Evolutionary conservation across 2,113 vertebrate species (phyloP), one percentile per base, ranked within the genome.

Genomic region (Neogobius melanostomus): DNA sequence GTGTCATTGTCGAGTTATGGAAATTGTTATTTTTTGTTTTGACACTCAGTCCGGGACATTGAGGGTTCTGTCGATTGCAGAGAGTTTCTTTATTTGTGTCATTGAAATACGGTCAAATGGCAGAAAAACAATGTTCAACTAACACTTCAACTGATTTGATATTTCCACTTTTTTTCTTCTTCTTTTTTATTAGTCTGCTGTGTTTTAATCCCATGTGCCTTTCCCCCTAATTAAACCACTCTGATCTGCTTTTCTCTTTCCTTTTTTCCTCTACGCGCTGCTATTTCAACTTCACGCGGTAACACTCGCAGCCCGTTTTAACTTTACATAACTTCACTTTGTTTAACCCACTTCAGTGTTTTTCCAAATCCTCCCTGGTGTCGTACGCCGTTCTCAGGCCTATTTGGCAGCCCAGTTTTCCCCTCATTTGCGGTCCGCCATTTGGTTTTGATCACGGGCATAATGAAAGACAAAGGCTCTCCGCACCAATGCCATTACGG

Each of bases 401-500:
- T 82, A 76, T 75, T 51, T 53, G 63, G 46, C 52, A 36, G 68
- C 60, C 75, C 69, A 61, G 75, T 71, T 81, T 45, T 82, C 71
- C 69, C 76, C 72, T 79, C 52, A 81, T 86, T 83, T 84, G 85
- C 14, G 85, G 82, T 69, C 47, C n/a, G 60, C 36, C 52, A 46
- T 64, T 77, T 66, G 69, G 81, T 71, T 82, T 80, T 75, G 70
- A 81, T 82, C 81, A 56, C 36, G 50, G 79, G 61, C 76, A 59
- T 81, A 85, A 84, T 84, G 81, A 82, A 69, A 88, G 79, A 76
- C 63, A 61, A 80, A 69, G 75, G 21, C 71, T 79, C 71, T 64
- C 66, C 75, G 61, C 83, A 28, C 75, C 76, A 80, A 86, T 84
- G 75, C 71, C 77, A 66, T 80, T 76, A 57, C 16, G 76, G 72